Evolutionary conservation across 1,140 invertebrate genomes (phyloP).

Genomic region (Drosophila insularis): DNA sequence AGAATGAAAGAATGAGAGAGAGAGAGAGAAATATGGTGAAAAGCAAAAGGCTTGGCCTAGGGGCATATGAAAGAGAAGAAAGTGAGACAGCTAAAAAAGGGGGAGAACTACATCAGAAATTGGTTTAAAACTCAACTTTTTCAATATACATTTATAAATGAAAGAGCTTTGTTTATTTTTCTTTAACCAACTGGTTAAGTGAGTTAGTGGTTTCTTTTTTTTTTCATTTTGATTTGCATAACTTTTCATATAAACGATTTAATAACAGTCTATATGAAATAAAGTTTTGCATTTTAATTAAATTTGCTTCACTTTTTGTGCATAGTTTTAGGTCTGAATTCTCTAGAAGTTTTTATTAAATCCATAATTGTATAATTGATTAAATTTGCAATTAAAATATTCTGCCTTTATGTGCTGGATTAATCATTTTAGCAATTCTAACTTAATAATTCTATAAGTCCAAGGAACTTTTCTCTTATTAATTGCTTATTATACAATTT

Average conservation of each 20-base stretch:
- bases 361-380: no score
- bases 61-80: no score
- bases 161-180: not conserved
- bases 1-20: not conserved
- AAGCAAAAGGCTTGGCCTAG: not conserved
- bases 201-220: not conserved
- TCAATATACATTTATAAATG: not conserved
- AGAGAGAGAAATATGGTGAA: not conserved
- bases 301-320: no score
- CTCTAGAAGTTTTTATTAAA: no score
- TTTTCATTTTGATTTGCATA: not conserved
- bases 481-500: no score
- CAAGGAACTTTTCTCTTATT: no score
- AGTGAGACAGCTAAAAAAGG: not conserved
- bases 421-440: no score
- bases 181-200: not conserved
- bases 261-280: not conserved
- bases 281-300: not conserved
- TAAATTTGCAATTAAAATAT: no score
- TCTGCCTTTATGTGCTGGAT: no score
- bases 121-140: not conserved
- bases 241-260: not conserved
- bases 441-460: no score
- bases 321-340: no score
- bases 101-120: not conserved